These are phyloP conservation scores for Ctena decussata DNA, from an alignment of 2,888 invertebrate genomes.

Conservation along the genomic window DNA sequence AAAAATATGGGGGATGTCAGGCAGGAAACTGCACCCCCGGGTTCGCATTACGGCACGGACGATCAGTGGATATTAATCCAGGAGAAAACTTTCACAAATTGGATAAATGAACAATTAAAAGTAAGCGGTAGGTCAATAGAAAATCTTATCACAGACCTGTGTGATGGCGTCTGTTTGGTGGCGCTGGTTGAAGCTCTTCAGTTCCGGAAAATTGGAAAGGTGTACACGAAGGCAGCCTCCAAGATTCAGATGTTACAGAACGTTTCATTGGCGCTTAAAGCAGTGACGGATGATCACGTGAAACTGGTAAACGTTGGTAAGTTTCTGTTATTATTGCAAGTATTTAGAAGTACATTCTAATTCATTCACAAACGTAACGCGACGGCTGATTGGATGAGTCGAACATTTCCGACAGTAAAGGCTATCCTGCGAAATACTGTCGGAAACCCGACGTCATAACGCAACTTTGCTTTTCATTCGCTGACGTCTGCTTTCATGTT, in stretches of 20 bases:
- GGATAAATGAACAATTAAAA: constrained; percentile 94
- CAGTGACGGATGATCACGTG: constrained; percentile 97
- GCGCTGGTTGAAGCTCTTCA: constrained; percentile 96
- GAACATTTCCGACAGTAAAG: too few species aligned
- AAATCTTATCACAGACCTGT: constrained; percentile 95
- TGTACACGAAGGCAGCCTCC: constrained; percentile 94
- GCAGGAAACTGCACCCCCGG: background rate
- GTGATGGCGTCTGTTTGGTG: constrained; percentile 96
- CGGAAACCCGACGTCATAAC: too few species aligned
- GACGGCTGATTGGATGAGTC: too few species aligned
- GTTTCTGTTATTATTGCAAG: too few species aligned
- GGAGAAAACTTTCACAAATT: constrained; percentile 95
- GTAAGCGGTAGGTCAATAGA: constrained; percentile 89
- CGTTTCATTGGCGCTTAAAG: constrained; percentile 97
- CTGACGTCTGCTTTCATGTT: too few species aligned
- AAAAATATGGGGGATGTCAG: background rate
- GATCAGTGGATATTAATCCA: constrained; percentile 90
- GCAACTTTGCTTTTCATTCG: too few species aligned
- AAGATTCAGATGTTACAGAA: constrained; percentile 99
- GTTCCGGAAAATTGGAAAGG: constrained; percentile 89
- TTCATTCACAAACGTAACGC: too few species aligned
- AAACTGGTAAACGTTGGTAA: constrained; percentile 99
- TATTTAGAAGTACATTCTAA: too few species aligned
- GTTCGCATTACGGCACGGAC: constrained; percentile 27
- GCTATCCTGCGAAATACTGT: too few species aligned